Evolutionary conservation across 2,888 invertebrate species (phyloP), one percentile per base, ranked within the genome.

Genomic region (Cistogaster globosa): DNA sequence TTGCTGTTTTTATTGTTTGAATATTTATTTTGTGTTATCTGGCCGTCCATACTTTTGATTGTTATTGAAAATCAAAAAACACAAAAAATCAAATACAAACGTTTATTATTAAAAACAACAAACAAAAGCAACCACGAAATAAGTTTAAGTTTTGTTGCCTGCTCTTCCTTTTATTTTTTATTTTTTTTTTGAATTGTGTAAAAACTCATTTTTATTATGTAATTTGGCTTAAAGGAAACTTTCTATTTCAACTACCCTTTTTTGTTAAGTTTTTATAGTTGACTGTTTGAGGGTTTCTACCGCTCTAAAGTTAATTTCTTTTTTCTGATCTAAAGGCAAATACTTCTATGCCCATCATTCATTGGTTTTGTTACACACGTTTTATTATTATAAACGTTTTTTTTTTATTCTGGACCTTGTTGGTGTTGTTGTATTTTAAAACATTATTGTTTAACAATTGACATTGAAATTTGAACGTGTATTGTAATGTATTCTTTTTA

Each of bases 361-460:
- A 16, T 38, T 12, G 12, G 4, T 0, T 16, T 20, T 62, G 14
- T 16, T 32, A 14, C 32, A 18, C 20, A 32, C n/a, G 16, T 71
- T 75, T 42, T 8, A 32, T 32, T 32, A 42, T 12, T 42, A 42
- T 42, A 42, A 14, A 16, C 6, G n/a, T n/a, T n/a, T n/a, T n/a
- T n/a, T 67, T 67, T 26, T 32, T 45, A 14, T 32, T 53, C n/a
- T 11, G 14, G 16, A n/a, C 55, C 0, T 72, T 58, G 48, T 20
- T 48, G 18, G 18, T 38, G 48, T 16, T 38, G 48, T 16, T 69
- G 51, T 65, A 78, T 82, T 85, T 82, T 78, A 75, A 26, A 63
- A 74, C 72, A 69, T 81, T 81, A 81, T 84, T 84, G 81, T 78
- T 81, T 36, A 82, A 82, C 85, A 85, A 85, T 82, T 85, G 85